These are phyloP conservation scores for Mobula hypostoma DNA, from an alignment of 2,113 vertebrate genomes.

Conservation along the genomic window DNA sequence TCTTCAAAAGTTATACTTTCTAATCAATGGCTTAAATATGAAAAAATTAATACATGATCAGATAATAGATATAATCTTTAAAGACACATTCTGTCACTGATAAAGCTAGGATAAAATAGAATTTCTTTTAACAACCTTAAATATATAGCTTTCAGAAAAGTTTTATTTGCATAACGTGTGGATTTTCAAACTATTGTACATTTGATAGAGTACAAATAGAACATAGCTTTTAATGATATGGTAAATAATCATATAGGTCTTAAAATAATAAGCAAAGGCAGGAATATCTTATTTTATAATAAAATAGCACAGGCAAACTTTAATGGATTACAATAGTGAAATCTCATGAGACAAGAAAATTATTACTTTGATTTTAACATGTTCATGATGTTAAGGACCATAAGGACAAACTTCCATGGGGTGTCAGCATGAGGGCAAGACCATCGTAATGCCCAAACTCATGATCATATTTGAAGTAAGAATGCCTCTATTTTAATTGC, in stretches of 20 bases:
- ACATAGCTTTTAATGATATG: neutral
- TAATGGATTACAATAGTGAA: neutral
- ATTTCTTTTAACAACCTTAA: neutral
- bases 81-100: neutral
- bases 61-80: neutral
- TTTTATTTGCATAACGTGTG: neutral
- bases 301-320: neutral
- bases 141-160: neutral
- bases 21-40: neutral
- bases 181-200: neutral
- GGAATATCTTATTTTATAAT: neutral
- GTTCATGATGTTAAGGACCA: neutral
- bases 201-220: neutral
- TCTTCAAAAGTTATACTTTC: conserved; percentile 1
- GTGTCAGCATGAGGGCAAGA: neutral
- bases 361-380: neutral
- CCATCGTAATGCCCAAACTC: neutral
- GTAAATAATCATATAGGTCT: neutral
- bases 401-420: neutral
- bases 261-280: neutral
- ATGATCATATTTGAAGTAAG: neutral
- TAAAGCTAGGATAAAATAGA: neutral
- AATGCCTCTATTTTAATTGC: neutral
- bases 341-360: neutral
- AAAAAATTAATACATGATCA: neutral